Conservation (phyloP, 2,113 vertebrate species). For the Trichomycterus rosablanca region DNA sequence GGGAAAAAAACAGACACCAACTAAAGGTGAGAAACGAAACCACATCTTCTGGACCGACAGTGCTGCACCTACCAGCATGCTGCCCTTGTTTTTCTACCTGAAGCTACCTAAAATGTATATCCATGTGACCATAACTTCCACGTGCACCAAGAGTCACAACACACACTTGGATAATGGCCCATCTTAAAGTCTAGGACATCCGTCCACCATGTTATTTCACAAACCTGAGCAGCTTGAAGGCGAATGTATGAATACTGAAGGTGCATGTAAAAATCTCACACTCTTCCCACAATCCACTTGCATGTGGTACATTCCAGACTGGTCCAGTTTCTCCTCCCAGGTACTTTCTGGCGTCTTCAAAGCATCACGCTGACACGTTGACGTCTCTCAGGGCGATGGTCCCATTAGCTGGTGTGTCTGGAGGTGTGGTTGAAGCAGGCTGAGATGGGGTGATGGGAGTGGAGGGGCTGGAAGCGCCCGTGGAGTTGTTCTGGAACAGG, state of each 20-base stretch:
- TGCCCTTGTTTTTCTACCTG: too few relatives aligned
- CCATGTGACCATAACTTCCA: too few relatives aligned
- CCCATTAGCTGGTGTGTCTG: constrained; percentile 63
- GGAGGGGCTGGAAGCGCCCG: constrained; percentile 18
- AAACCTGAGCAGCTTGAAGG: constrained; percentile 47
- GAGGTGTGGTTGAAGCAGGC: constrained; percentile 54
- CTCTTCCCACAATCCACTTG: neutral
- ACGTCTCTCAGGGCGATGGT: constrained; percentile 84
- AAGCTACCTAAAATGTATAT: too few relatives aligned
- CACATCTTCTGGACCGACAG: too few relatives aligned
- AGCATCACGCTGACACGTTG: constrained; percentile 82
- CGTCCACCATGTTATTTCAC: constrained; percentile 15
- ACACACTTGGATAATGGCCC: constrained; percentile 16
- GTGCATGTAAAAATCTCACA: constrained; percentile 35
- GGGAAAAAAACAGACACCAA: too few relatives aligned
- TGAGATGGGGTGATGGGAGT: constrained; percentile 53
- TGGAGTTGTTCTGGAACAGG: constrained; percentile 69
- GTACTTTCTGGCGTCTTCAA: too few relatives aligned
- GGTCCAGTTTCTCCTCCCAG: constrained; percentile 16
- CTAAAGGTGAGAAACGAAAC: too few relatives aligned
- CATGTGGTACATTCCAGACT: constrained; percentile 13
- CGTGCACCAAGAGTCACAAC: too few relatives aligned
- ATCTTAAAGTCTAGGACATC: constrained; percentile 6
- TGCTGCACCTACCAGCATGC: too few relatives aligned
- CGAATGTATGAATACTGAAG: constrained; percentile 32